Percentiles rank a stretch among this genome's conserved stretches.
Conservation (phyloP, 2,888 invertebrate species). For the Drosophila siamana region DNA sequence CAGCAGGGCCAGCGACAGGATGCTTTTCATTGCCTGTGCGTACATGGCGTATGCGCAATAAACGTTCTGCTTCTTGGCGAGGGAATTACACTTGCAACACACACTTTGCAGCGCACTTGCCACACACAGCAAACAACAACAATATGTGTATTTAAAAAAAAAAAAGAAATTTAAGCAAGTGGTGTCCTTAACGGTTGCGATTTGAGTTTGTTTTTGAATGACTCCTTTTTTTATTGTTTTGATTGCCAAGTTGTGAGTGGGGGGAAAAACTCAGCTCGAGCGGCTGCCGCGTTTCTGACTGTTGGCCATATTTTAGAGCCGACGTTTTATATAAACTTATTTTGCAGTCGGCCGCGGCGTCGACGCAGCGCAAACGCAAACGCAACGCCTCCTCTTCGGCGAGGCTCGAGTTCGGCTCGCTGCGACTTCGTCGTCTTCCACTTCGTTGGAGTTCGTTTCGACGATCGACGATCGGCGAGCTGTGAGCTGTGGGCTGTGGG, state of each 20-base stretch:
- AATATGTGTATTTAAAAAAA: conserved; percentile 23
- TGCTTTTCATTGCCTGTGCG: neutral
- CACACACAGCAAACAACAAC: neutral
- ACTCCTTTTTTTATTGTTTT: neutral
- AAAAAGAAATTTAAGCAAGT: neutral
- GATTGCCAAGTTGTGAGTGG: neutral
- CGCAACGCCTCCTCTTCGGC: conserved; percentile 24
- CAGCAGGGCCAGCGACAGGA: conserved; percentile 24
- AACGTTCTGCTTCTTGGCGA: neutral
- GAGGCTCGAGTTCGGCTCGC: conserved; percentile 1
- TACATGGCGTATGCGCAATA: conserved; percentile 38
- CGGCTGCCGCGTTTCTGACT: conserved; percentile 72
- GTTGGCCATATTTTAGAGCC: conserved; percentile 56
- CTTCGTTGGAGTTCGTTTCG: conserved; percentile 15
- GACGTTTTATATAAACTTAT: conserved; percentile 73
- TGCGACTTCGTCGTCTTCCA: neutral
- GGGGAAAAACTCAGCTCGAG: conserved; percentile 36
- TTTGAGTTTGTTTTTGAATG: neutral
- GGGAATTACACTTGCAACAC: conserved; percentile 1
- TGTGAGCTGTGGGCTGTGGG: too few relatives aligned
- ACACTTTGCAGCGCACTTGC: neutral
- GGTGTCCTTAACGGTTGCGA: neutral
- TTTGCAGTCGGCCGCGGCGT: conserved; percentile 40
- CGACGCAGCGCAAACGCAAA: neutral
- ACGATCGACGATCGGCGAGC: too few relatives aligned